phyloP scores from a whole-genome alignment of 2,797 vertebrate genomes.

The Gambelia wislizenii region DNA sequence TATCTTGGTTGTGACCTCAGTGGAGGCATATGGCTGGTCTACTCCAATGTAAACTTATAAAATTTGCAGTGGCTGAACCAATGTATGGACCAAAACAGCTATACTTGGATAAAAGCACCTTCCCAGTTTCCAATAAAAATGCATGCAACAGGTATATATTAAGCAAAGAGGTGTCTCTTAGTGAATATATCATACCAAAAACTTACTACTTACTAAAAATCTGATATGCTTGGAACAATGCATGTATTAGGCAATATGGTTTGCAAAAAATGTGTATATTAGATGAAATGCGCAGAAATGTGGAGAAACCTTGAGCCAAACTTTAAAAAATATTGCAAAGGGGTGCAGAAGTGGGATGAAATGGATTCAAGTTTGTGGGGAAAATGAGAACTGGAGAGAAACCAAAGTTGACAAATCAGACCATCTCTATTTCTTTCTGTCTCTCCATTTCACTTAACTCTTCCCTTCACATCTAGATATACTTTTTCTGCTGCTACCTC shows the following conservation, averaged over 20 bases:
- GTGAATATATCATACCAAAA: neutral
- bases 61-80: neutral
- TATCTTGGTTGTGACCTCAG: conserved; percentile 30
- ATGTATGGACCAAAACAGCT: neutral
- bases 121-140: neutral
- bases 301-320: neutral
- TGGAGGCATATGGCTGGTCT: neutral
- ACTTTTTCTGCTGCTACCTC: neutral
- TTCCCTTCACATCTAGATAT: neutral
- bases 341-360: neutral
- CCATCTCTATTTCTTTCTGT: neutral
- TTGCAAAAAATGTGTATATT: neutral
- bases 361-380: neutral
- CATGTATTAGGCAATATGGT: neutral
- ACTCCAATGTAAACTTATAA: neutral
- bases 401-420: neutral
- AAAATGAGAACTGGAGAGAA: neutral
- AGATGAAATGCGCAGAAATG: neutral
- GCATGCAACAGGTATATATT: no score
- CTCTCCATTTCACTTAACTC: neutral
- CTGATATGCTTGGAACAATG: neutral
- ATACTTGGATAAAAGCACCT: neutral
- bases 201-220: no score
- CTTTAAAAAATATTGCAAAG: neutral
- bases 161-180: neutral